A percentile compares a stretch with the other conserved stretches of the same genome.
These are phyloP conservation scores for Pomacea canaliculata DNA, from an alignment of 2,888 invertebrate species.

Conservation along the genomic window DNA sequence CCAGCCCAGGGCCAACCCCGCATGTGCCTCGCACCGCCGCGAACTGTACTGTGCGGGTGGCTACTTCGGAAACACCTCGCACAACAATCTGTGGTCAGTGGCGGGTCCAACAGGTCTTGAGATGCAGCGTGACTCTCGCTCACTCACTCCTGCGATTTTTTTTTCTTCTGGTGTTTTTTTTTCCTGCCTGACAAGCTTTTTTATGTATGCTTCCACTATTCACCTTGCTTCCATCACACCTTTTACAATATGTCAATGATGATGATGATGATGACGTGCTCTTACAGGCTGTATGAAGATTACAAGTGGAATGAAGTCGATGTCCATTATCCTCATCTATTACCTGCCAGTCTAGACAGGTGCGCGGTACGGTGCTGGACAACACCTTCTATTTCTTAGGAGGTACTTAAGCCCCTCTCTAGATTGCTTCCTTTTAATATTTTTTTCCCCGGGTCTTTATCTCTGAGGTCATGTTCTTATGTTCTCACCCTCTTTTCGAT, in stretches of 20 bases:
- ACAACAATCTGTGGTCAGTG: constrained; percentile 56
- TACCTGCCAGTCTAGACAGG: constrained; percentile 50
- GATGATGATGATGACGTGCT: not conserved
- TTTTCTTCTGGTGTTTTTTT: no score
- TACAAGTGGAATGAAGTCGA: constrained; percentile 56
- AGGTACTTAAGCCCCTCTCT: constrained; percentile 36
- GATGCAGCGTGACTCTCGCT: not conserved
- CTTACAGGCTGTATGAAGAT: constrained; percentile 53
- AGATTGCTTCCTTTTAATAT: no score
- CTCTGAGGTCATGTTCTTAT: no score
- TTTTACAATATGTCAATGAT: not conserved
- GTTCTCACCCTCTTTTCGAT: no score
- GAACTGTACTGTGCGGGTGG: constrained; percentile 58
- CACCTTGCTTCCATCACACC: no score
- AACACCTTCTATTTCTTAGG: constrained; percentile 54
- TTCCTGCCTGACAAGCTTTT: no score
- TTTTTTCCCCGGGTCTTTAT: no score
- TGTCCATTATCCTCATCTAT: constrained; percentile 48
- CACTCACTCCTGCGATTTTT: no score
- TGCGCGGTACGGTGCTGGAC: constrained; percentile 42
- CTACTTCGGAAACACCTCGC: constrained; percentile 47
- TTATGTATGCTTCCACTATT: no score
- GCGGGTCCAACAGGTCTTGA: not conserved
- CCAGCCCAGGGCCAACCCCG: constrained; percentile 49
- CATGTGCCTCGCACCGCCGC: constrained; percentile 41